Base-by-base conservation (phyloP, 2,888 invertebrate genomes). In the Diabrotica balteata region DNA sequence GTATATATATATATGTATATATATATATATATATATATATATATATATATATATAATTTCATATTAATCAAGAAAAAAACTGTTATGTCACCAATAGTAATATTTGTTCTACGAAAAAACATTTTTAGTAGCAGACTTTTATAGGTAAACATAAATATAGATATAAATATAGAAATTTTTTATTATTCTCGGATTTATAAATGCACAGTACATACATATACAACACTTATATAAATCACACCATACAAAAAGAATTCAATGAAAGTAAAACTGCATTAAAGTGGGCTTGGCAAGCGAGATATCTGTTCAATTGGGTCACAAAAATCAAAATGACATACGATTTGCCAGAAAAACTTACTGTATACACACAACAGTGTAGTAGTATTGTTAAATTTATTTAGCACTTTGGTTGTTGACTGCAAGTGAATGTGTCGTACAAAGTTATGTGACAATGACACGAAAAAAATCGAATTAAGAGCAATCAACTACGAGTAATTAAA, bases 281-380 rank as follows among this genome's bases (percentile, higher is more conserved):
- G 70, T 70, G 68, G 73, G 73, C 73, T 73, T 73, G 73, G 73
- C 71, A 69, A 59, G 57, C 67, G 61, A 63, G 63, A 68, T 69
- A 66, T 67, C 59, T 55, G 59, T 66, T 57, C 58, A 73, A 72
- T 71, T 70, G 66, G 73, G 73, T 73, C 73, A 73, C 68, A 73
- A 72, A 75, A 73, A 70, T 68, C 63, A 55, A 63, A 70, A 67
- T 73, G 67, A 72, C 71, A 70, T 71, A 74, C 69, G 72, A 71
- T 73, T 73, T 70, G 73, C 70, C 72, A 66, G 73, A 69, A 73
- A 75, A 75, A 71, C 59, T 59, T 32, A 57, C 55, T 57, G 47
- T 59, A 22, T 59, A 59, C 47, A n/a, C 32, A 17, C 44, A n/a
- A 57, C 44, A 57, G 44, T 57, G 55, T 57, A 11, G 55, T 57